Conservation (phyloP, 1,140 invertebrate species). For the Philopotamus ludificatus region DNA sequence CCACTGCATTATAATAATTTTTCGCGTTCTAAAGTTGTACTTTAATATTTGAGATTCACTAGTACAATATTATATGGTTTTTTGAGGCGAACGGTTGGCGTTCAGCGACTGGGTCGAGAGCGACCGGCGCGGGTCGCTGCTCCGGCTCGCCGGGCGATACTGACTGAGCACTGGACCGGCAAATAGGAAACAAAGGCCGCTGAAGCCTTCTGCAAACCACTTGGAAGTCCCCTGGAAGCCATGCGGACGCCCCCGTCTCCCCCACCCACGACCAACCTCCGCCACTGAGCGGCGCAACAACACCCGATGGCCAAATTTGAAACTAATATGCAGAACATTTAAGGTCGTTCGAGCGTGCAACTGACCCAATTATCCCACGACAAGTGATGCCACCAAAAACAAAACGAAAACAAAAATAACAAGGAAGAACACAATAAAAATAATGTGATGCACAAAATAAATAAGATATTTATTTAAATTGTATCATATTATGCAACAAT, state of each 20-base stretch:
- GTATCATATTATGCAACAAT: too few relatives aligned
- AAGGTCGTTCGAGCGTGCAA: neutral
- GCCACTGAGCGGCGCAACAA: neutral
- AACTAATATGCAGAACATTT: neutral
- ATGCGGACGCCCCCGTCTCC: neutral
- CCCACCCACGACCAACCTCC: neutral
- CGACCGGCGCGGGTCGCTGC: neutral
- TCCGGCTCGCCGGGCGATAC: constrained; percentile 7
- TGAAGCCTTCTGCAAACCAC: too few relatives aligned
- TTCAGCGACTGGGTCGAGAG: neutral
- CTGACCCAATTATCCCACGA: neutral
- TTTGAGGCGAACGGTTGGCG: too few relatives aligned
- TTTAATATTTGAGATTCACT: too few relatives aligned
- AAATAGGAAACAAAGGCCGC: constrained; percentile 20
- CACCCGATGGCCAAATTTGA: neutral
- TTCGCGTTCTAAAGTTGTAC: too few relatives aligned
- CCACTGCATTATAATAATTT: too few relatives aligned
- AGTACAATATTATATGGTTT: too few relatives aligned
- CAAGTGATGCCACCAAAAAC: neutral
- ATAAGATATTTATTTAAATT: too few relatives aligned
- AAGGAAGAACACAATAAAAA: too few relatives aligned
- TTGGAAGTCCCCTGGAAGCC: constrained; percentile 7
- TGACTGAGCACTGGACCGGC: constrained; percentile 18
- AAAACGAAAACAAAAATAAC: too few relatives aligned
- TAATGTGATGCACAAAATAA: too few relatives aligned